Conservation (phyloP, 2,113 vertebrate species). For the Polyodon spathula region DNA sequence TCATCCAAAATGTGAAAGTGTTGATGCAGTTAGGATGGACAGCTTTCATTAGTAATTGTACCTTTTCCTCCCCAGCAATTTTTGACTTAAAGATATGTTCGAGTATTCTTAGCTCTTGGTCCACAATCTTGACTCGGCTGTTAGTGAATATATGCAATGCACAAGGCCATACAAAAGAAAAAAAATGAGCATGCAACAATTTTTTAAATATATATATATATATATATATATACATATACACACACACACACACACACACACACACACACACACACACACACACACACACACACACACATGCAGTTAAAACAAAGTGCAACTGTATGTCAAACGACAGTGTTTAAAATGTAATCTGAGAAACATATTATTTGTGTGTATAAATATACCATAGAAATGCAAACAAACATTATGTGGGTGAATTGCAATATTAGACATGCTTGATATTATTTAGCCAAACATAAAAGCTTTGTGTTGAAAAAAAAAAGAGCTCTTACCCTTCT, state of each 20-base stretch:
- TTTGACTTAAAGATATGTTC: constrained; percentile 94
- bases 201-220: neutral
- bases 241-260: neutral
- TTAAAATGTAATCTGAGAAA: too few species aligned
- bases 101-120: constrained; percentile 85
- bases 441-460: constrained; percentile 1
- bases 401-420: constrained; percentile 9
- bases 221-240: constrained; percentile 9
- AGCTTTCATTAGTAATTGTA: constrained; percentile 59
- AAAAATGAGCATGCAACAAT: constrained; percentile 35
- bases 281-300: constrained; percentile 9
- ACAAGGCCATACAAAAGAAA: constrained; percentile 78
- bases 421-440: constrained; percentile 4
- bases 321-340: too few species aligned
- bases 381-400: constrained; percentile 14
- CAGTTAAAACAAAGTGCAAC: constrained; percentile 18
- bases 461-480: neutral
- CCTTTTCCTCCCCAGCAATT: constrained; percentile 79
- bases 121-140: constrained; percentile 77
- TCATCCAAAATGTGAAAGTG: constrained; percentile 13
- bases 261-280: neutral
- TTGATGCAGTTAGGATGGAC: too few species aligned
- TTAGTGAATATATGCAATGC: constrained; percentile 81
- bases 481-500: constrained; percentile 70
- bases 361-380: neutral